phyloP scores from a whole-genome alignment of 2,113 vertebrate genomes.

The Pheucticus melanocephalus region DNA sequence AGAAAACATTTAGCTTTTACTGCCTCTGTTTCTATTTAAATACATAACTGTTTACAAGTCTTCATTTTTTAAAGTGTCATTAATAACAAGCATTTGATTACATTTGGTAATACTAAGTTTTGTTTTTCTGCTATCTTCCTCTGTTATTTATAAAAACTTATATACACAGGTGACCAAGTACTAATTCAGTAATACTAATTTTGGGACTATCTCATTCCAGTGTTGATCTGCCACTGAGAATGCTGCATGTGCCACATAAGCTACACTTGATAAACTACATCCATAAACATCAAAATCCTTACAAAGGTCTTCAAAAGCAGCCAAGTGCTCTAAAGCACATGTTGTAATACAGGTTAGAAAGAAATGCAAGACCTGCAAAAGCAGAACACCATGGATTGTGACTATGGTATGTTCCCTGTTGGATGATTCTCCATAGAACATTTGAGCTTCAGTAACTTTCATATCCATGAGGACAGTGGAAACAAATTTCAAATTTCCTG shows the following conservation, averaged over 20 bases:
- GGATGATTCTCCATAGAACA: not conserved
- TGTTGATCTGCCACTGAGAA: not conserved
- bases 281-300: not conserved
- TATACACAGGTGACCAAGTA: not conserved
- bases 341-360: not conserved
- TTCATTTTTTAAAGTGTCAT: not conserved
- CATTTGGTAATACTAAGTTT: not conserved
- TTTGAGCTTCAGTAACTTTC: not conserved
- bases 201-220: not conserved
- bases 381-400: not conserved
- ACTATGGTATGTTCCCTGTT: not conserved
- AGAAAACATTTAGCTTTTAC: not conserved
- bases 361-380: not conserved
- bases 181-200: not conserved
- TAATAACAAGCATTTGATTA: not conserved
- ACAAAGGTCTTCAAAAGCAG: not conserved
- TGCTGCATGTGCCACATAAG: not conserved
- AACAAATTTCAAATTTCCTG: not conserved
- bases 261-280: not conserved
- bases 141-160: not conserved
- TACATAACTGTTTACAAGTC: not conserved
- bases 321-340: not conserved
- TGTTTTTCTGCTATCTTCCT: not conserved
- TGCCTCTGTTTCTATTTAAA: not conserved
- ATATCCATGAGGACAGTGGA: not conserved